Evolutionary conservation across 1,140 invertebrate species (phyloP).

Genomic region (Sminthurinus signatus): DNA sequence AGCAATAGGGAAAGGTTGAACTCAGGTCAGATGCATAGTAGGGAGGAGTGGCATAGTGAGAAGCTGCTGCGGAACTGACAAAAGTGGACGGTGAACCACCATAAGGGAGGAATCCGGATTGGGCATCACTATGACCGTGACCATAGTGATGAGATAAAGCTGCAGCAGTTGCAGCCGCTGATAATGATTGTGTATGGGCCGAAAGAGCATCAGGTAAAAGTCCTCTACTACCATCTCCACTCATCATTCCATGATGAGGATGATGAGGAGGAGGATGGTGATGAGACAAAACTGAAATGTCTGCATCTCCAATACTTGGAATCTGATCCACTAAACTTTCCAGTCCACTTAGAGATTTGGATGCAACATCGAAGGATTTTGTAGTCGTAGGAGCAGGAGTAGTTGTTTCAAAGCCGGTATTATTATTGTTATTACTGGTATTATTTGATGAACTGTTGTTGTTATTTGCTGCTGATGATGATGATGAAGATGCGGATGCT

Average conservation of each 20-base stretch:
- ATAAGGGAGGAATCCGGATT: constrained; percentile 23
- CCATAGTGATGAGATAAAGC: neutral
- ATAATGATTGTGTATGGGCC: constrained; percentile 22
- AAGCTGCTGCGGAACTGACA: constrained; percentile 22
- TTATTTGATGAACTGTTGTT: too few species aligned
- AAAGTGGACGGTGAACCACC: constrained; percentile 28
- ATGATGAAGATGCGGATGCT: too few species aligned
- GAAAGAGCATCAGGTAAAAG: constrained; percentile 19
- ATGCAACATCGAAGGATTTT: constrained; percentile 60
- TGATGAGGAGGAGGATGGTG: constrained; percentile 13
- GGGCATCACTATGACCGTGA: constrained; percentile 3
- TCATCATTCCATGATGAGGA: neutral
- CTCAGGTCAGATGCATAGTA: constrained; percentile 36
- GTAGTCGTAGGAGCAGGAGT: neutral
- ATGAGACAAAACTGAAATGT: constrained; percentile 2
- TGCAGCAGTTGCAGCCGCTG: neutral
- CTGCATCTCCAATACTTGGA: constrained; percentile 68
- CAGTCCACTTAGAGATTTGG: constrained; percentile 78
- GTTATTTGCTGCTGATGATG: too few species aligned
- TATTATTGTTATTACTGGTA: too few species aligned
- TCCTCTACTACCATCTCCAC: too few species aligned
- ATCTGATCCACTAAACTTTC: constrained; percentile 87
- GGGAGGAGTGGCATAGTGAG: constrained; percentile 32
- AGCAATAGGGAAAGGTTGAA: constrained; percentile 23
- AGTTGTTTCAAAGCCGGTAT: too few species aligned